A percentile compares a stretch with the other conserved stretches of the same genome.
phyloP scores from a whole-genome alignment of 2,888 invertebrate species.

The Megastigmus dorsalis region DNA sequence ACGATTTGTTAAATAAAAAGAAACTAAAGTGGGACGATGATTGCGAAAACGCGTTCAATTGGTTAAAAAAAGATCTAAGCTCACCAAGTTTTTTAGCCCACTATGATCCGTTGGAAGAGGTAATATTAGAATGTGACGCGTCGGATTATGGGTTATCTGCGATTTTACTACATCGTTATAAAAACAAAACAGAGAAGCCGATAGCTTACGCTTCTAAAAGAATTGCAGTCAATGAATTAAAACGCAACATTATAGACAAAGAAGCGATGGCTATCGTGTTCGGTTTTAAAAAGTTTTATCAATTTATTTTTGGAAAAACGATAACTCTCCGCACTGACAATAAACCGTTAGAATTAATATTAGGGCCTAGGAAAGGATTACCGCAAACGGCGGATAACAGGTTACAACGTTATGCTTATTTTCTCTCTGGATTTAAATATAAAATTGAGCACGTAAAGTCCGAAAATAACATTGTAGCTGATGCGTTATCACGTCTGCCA shows the following conservation, averaged over 20 bases:
- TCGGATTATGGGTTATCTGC: not conserved
- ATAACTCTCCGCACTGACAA: not conserved
- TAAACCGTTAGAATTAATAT: not conserved
- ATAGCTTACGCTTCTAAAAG: not conserved
- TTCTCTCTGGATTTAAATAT: not conserved
- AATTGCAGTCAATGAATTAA: not conserved
- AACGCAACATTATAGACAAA: not conserved
- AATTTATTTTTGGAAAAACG: not conserved
- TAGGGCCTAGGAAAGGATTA: not conserved
- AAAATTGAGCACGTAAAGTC: not conserved
- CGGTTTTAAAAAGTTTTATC: not conserved
- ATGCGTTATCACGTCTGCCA: not conserved
- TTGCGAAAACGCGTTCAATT: not conserved
- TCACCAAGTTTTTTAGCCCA: not conserved
- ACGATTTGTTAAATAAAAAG: conserved; percentile 55
- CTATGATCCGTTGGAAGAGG: not conserved
- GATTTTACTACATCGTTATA: not conserved
- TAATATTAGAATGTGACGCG: not conserved
- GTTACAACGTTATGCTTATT: not conserved
- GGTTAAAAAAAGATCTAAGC: not conserved
- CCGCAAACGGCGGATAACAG: no score
- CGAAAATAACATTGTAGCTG: not conserved
- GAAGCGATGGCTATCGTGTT: not conserved
- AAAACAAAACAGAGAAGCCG: not conserved
- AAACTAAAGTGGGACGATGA: conserved; percentile 56